phyloP scores from a whole-genome alignment of 2,113 vertebrate genomes.

The Chaenocephalus aceratus region DNA sequence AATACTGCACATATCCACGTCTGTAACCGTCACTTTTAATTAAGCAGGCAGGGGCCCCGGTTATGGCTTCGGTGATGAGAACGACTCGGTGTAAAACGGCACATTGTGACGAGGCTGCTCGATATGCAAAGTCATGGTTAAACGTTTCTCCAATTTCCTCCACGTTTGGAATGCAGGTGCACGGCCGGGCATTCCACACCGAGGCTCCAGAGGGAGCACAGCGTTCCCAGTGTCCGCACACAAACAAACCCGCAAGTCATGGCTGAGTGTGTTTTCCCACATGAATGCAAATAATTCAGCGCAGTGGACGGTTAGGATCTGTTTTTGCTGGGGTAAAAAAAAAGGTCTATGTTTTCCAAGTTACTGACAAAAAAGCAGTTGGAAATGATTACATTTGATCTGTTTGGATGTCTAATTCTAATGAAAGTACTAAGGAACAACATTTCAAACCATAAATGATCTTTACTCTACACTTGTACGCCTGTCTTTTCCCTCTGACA shows the following conservation, averaged over 20 bases:
- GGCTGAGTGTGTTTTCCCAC: slow-evolving; percentile 4
- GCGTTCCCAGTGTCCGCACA: slow-evolving; percentile 57
- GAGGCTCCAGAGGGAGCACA: slow-evolving; percentile 66
- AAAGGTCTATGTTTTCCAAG: too few species aligned
- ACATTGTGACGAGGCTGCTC: slow-evolving; percentile 9
- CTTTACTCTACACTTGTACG: neutral
- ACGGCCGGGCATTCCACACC: slow-evolving; percentile 56
- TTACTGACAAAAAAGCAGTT: neutral
- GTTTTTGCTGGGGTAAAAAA: neutral
- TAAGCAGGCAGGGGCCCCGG: neutral
- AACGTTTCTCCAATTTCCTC: slow-evolving; percentile 25
- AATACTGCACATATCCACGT: slow-evolving; percentile 21
- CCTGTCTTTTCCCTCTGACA: neutral
- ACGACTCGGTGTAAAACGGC: slow-evolving; percentile 11
- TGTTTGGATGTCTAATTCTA: neutral
- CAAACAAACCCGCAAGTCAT: slow-evolving; percentile 25
- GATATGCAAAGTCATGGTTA: slow-evolving; percentile 42
- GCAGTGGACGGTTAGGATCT: slow-evolving; percentile 14
- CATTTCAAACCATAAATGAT: neutral
- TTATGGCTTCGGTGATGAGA: slow-evolving; percentile 35
- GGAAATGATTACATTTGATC: too few species aligned
- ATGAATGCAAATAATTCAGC: slow-evolving; percentile 42
- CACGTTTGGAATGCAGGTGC: slow-evolving; percentile 77
- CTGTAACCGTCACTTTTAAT: slow-evolving; percentile 3
- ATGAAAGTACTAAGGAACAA: slow-evolving; percentile 4